These are phyloP conservation scores for Archips crataeganus DNA, from an alignment of 2,888 invertebrate species.

Conservation along the genomic window DNA sequence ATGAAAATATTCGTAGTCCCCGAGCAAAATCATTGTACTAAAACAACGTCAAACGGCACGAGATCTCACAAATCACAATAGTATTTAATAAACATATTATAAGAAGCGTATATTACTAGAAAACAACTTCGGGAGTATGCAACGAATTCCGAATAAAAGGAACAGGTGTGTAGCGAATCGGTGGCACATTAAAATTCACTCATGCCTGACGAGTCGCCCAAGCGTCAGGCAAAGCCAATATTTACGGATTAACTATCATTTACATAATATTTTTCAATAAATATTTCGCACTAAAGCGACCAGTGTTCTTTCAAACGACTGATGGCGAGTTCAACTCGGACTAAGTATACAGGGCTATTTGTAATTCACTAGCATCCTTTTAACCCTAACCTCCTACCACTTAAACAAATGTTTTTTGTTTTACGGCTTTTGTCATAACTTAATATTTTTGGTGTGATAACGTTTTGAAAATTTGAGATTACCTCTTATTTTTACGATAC, in stretches of 20 bases:
- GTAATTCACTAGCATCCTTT: too few species aligned
- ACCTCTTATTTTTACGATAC: too few species aligned
- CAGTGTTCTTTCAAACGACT: neutral
- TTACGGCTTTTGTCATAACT: too few species aligned
- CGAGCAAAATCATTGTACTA: neutral
- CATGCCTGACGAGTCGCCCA: neutral
- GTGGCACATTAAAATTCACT: constrained; percentile 34
- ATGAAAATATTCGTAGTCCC: neutral
- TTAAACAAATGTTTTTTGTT: too few species aligned
- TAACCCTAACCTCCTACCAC: too few species aligned
- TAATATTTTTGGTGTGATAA: too few species aligned
- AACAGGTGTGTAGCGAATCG: constrained; percentile 29
- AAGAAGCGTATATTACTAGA: neutral
- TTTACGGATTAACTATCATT: constrained; percentile 10
- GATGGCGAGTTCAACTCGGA: neutral
- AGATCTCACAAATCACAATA: neutral
- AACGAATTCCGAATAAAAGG: constrained; percentile 24
- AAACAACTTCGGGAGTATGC: constrained; percentile 1
- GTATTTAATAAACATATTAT: neutral
- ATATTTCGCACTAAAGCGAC: neutral
- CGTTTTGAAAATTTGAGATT: too few species aligned
- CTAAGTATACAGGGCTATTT: too few species aligned
- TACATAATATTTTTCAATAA: constrained; percentile 2
- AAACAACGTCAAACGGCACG: neutral
- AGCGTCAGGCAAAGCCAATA: neutral